Evolutionary conservation across 2,888 invertebrate species (phyloP), one percentile per base, ranked within the genome.

Genomic region (Drosophila austrosaltans): DNA sequence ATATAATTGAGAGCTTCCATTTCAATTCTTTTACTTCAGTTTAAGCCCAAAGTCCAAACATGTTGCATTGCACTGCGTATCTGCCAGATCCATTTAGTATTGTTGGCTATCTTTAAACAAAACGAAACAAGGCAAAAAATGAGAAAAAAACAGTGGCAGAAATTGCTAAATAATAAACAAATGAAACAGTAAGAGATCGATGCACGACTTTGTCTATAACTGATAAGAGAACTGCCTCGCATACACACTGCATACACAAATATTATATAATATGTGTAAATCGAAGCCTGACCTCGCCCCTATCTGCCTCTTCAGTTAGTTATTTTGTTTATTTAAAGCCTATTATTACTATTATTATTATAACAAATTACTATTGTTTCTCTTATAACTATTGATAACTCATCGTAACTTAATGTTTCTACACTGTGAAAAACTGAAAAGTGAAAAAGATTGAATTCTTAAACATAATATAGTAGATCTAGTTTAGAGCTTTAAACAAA

Each of bases 1-100:
- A 57, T 66, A 74, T 66, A 72, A 62, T 74, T 72, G 72, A 53
- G 48, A 20, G 67, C 42, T 69, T 63, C 65, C 67, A 79, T 63
- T 63, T 68, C 69, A 8, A 16, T 36, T 25, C 16, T 56, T 67
- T 56, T 44, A 20, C 30, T 25, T 32, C 64, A 75, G 28, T 60
- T 22, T 54, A 58, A 62, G 44, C 42, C 25, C 75, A 75, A 75
- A 63, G 63, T 63, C 58, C 65, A 66, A 40, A 12, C 57, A 54
- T 25, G 20, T 20, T 56, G 56, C 36, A 36, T 36, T 12, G 16
- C 3, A 12, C 6, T 36, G 22, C 16, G 25, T 48, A 48, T 48
- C 48, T 48, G 22, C 16, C 48, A 48, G 22, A 48, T 48, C 3
- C 25, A 48, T 25, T 48, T 48, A 22, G 25, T 12, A 25, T 12